Conservation (phyloP, 2,113 vertebrate species). For the Gavialis gangeticus region DNA sequence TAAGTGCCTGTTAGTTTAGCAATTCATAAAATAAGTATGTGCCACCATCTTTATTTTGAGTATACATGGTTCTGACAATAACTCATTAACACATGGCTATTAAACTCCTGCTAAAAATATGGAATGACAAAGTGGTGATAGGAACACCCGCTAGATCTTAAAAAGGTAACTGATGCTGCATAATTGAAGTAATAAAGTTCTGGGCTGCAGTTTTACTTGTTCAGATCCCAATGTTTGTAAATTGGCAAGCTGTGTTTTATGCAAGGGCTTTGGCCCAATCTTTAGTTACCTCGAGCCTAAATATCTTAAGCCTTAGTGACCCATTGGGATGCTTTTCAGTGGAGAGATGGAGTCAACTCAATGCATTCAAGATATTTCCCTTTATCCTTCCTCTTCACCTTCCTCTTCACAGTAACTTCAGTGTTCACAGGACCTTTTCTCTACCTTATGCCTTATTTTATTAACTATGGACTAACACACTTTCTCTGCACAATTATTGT, state of each 20-base stretch:
- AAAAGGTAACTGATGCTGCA: not conserved
- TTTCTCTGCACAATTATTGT: not conserved
- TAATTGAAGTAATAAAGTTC: not conserved
- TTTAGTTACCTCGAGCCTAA: not conserved
- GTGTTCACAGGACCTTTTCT: not conserved
- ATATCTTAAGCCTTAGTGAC: not conserved
- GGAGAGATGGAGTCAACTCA: not conserved
- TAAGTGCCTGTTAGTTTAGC: accelerated
- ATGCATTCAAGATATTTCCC: not conserved
- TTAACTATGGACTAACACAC: not conserved
- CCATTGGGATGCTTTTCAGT: not conserved
- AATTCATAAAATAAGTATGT: not conserved
- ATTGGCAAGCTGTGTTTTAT: not conserved
- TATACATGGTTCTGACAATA: not conserved
- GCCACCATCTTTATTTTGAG: not conserved
- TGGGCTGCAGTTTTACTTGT: not conserved
- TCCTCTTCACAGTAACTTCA: not conserved
- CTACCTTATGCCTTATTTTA: accelerated
- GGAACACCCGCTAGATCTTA: not conserved
- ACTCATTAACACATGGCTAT: accelerated
- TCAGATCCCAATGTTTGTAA: not conserved
- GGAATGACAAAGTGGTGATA: not conserved
- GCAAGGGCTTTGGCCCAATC: not conserved
- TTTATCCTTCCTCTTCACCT: not conserved
- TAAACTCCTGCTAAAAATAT: not conserved